Percentiles rank a stretch among this genome's conserved stretches.
Conservation (phyloP, 2,888 invertebrate genomes). For the Lasioglossum zephyrum region DNA sequence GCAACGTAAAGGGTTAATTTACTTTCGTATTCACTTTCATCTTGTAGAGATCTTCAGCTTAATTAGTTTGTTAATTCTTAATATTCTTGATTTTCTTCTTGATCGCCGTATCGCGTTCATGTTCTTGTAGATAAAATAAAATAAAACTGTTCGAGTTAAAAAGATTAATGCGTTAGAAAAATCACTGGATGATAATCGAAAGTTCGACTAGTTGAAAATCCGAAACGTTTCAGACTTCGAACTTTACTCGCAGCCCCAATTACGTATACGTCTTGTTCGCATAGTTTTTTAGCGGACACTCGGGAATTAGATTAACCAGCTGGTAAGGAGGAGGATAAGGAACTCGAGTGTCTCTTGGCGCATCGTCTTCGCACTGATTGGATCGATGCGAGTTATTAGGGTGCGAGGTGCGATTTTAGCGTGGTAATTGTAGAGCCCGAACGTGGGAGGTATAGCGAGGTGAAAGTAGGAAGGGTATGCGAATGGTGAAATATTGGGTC, state of each 20-base stretch:
- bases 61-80: not conserved
- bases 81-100: no score
- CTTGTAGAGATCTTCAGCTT: not conserved
- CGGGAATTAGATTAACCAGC: conserved; percentile 23
- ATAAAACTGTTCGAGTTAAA: no score
- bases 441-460: not conserved
- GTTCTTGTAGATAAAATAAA: no score
- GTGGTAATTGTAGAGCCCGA: conserved; percentile 3
- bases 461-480: not conserved
- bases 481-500: conserved; percentile 1
- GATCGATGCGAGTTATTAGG: conserved; percentile 36
- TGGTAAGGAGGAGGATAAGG: not conserved
- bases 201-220: not conserved
- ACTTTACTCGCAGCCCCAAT: not conserved
- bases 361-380: not conserved
- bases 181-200: not conserved
- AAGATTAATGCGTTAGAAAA: not conserved
- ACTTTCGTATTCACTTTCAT: not conserved
- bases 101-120: no score
- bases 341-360: not conserved
- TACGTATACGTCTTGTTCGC: not conserved
- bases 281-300: conserved; percentile 10
- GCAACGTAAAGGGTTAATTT: not conserved
- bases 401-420: conserved; percentile 6
- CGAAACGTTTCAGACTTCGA: not conserved